Evolutionary conservation across 2,113 vertebrate species (phyloP), one percentile per base, ranked within the genome.

Genomic region (Hippopotamus amphibius): DNA sequence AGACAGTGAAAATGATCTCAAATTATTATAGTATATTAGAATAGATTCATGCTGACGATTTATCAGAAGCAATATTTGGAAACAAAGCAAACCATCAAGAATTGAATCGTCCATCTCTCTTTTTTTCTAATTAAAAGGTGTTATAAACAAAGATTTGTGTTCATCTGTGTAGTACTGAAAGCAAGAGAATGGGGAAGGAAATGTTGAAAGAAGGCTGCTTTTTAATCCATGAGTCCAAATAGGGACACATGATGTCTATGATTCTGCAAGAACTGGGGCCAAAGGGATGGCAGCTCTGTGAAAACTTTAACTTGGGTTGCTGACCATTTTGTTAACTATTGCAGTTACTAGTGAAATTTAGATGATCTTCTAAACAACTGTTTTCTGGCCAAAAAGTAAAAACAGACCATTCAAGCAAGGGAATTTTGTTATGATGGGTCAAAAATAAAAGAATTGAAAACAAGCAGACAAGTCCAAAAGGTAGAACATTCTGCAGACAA

Each of bases 81-180:
- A 93, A 91, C 76, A 93, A 72, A 92, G 57, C 63, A 96, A 96
- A 94, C 12, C 57, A 76, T 43, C 22, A 74, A 55, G 14, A 85
- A 91, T 12, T 72, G 22, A 87, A 83, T 63, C 13, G 46, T 86
- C 59, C 21, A 65, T 68, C 61, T 95, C 30, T 21, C 57, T 55
- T 30, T 91, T 77, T 37, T 37, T 37, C 37, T 37, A 88, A 50
- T 71, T 83, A 92, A 57, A 92, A 24, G 17, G 77, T 61, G 7
- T 57, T 87, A 69, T 89, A 57, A 69, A 68, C 43, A 88, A 79
- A 96, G 90, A 3, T 33, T n/a, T 79, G 24, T 30, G 43, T 61
- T 74, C 68, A 65, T 89, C 86, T 41, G 11, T 33, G 14, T 4
- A 30, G 2, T 61, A 82, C 43, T 50, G 57, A 89, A 93, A 77